phyloP scores from a whole-genome alignment of 2,888 invertebrate genomes.

The Noctua fimbriata region DNA sequence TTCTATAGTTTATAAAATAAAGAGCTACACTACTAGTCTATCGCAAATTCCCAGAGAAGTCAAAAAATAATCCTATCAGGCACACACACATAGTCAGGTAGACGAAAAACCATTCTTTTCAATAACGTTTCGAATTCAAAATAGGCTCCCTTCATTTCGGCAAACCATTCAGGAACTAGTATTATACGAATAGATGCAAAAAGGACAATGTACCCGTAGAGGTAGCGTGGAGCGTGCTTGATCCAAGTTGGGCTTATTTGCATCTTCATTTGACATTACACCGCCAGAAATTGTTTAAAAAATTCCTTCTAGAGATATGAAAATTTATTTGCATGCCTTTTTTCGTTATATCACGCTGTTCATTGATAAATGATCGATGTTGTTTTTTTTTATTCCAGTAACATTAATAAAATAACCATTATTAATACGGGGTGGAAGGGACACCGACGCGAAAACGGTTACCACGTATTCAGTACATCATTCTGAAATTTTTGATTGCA shows the following conservation, averaged over 20 bases:
- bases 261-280: constrained; percentile 51
- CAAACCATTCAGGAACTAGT: constrained; percentile 4
- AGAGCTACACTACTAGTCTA: not conserved
- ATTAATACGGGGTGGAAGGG: too few relatives aligned
- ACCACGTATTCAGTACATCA: too few relatives aligned
- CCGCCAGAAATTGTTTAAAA: constrained; percentile 17
- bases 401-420: too few relatives aligned
- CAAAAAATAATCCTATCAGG: not conserved
- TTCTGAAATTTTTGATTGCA: too few relatives aligned
- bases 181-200: constrained; percentile 25
- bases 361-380: not conserved
- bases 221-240: constrained; percentile 67
- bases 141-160: constrained; percentile 16
- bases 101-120: constrained; percentile 2
- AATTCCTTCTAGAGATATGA: not conserved
- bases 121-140: constrained; percentile 31
- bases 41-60: not conserved
- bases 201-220: constrained; percentile 17
- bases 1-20: not conserved
- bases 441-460: too few relatives aligned
- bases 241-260: constrained; percentile 76
- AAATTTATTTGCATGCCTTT: not conserved
- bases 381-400: not conserved
- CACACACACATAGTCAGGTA: not conserved
- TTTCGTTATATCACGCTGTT: not conserved